Evolutionary conservation across 2,797 vertebrate species (phyloP).

Genomic region (Tangara arthus): DNA sequence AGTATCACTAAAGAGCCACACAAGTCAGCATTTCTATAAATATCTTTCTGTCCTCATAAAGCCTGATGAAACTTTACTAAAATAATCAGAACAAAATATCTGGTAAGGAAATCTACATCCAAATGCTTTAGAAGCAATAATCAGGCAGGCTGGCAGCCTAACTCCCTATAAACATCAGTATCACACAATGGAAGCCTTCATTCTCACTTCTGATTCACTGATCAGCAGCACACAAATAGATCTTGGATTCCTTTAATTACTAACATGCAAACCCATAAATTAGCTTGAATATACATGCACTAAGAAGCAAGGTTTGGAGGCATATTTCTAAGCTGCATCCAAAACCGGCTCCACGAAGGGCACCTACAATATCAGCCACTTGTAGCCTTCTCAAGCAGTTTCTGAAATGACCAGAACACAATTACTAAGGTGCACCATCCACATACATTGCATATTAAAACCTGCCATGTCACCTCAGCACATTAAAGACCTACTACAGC

Average conservation of each 20-base stretch:
- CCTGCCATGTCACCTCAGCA: background rate
- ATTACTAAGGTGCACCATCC: background rate
- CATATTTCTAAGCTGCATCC: background rate
- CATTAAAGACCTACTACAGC: background rate
- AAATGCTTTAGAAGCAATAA: background rate
- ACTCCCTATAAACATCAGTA: background rate
- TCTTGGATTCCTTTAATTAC: background rate
- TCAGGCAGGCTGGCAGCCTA: background rate
- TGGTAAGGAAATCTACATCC: background rate
- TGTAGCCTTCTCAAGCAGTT: background rate
- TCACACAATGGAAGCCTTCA: background rate
- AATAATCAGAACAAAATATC: background rate
- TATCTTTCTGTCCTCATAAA: background rate
- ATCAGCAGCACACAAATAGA: background rate
- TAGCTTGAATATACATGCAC: background rate
- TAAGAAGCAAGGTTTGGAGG: background rate
- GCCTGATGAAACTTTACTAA: background rate
- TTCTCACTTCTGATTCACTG: background rate
- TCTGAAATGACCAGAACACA: background rate
- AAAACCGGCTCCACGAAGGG: background rate
- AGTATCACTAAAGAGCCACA: background rate
- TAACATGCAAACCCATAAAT: background rate
- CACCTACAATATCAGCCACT: background rate
- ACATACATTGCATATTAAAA: background rate
- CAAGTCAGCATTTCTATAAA: background rate